These are phyloP conservation scores for Eulemur rubriventer DNA, from an alignment of 2,797 vertebrate genomes.

Conservation along the genomic window DNA sequence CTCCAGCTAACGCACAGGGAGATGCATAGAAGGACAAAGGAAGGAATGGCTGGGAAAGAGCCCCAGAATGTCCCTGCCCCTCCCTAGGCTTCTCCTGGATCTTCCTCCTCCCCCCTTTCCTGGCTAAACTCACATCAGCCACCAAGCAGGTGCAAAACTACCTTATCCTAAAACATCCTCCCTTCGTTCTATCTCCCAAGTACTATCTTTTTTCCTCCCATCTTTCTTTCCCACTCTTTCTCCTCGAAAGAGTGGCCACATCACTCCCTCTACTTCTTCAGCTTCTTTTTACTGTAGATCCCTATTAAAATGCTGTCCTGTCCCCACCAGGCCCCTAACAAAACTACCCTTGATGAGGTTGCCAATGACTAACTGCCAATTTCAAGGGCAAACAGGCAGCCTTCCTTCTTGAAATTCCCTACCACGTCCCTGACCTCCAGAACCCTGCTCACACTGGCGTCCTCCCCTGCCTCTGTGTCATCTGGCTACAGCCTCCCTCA, in stretches of 20 bases:
- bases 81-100: background rate
- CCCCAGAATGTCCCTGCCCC: background rate
- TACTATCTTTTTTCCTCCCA: background rate
- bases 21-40: background rate
- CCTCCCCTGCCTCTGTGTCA: background rate
- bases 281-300: too few species aligned
- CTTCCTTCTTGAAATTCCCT: background rate
- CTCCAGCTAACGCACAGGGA: background rate
- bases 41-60: background rate
- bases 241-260: background rate
- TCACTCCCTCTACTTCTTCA: background rate
- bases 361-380: background rate
- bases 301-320: background rate
- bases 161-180: too few species aligned
- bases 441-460: background rate
- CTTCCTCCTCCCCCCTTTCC: background rate
- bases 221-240: background rate
- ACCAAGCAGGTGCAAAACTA: background rate
- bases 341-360: background rate
- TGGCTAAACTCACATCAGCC: background rate
- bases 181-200: background rate
- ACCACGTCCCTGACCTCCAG: background rate
- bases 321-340: background rate
- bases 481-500: background rate
- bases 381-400: background rate